Percentiles rank a stretch among this genome's conserved stretches.
Evolutionary conservation across 1,140 invertebrate genomes (phyloP).

Genomic region (Panagrolaimus sp.): DNA sequence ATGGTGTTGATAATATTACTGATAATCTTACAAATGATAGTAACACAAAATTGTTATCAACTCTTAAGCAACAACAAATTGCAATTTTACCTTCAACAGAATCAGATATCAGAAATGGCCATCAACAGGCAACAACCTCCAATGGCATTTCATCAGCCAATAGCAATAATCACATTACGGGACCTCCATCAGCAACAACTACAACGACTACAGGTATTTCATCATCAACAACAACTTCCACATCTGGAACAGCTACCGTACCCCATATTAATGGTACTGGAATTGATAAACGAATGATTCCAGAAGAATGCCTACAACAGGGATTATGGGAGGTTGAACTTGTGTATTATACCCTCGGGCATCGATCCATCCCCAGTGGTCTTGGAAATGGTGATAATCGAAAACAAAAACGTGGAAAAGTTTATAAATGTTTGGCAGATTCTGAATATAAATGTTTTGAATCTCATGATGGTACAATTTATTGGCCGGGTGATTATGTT

Average conservation of each 20-base stretch:
- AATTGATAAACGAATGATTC: not conserved
- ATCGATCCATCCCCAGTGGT: not conserved
- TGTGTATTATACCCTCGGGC: slow-evolving; percentile 3
- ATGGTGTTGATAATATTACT: too few species aligned
- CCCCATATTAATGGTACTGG: too few species aligned
- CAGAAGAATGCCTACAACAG: not conserved
- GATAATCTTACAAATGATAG: too few species aligned
- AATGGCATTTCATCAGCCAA: too few species aligned
- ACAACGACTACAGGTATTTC: too few species aligned
- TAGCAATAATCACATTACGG: too few species aligned
- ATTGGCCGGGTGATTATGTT: slow-evolving; percentile 8
- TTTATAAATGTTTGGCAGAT: not conserved
- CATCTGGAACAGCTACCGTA: not conserved
- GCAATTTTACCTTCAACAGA: too few species aligned
- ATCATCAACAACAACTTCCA: not conserved
- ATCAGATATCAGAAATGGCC: too few species aligned
- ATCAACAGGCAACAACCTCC: too few species aligned
- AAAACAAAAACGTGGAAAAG: slow-evolving; percentile 12
- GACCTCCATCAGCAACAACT: too few species aligned
- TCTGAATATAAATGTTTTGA: slow-evolving; percentile 12
- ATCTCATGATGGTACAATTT: not conserved
- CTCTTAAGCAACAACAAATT: too few species aligned
- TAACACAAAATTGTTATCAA: too few species aligned
- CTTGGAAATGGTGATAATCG: slow-evolving; percentile 6
- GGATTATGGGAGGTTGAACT: slow-evolving; percentile 9